phyloP scores from a whole-genome alignment of 92 coral and sea anemone genomes.

The Actinernus sp. region DNA sequence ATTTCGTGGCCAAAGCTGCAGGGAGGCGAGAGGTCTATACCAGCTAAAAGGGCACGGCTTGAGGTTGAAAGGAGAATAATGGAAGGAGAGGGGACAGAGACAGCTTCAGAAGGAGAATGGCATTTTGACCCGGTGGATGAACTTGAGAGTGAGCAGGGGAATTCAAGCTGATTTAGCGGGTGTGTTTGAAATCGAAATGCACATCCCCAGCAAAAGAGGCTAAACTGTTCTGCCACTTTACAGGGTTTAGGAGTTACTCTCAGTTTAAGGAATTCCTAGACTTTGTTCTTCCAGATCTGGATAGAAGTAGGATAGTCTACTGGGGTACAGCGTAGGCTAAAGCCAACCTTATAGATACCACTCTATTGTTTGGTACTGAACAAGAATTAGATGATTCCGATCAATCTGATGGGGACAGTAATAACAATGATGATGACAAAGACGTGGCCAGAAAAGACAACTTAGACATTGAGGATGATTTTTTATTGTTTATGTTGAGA shows the following conservation, averaged over 20 bases:
- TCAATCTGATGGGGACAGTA: neutral
- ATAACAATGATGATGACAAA: neutral
- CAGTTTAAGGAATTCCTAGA: slow-evolving; percentile 16
- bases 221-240: slow-evolving; percentile 36
- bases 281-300: slow-evolving; percentile 43
- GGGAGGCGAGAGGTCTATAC: no score
- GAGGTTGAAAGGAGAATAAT: no score
- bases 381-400: neutral
- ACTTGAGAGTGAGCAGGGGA: no score
- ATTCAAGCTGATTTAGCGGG: no score
- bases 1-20: no score
- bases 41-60: no score
- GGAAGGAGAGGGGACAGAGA: no score
- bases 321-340: slow-evolving; percentile 25
- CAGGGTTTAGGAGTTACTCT: slow-evolving; percentile 35
- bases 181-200: no score
- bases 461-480: slow-evolving; percentile 21
- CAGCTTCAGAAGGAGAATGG: no score
- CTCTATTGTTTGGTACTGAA: no score
- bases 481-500: slow-evolving; percentile 18
- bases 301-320: slow-evolving; percentile 27
- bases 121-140: no score
- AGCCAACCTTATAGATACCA: slow-evolving; percentile 35
- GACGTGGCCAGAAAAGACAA: slow-evolving; percentile 2
- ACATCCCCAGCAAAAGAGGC: slow-evolving; percentile 34